These are phyloP conservation scores for Garrulus glandarius DNA, from an alignment of 2,797 vertebrate species.

Conservation along the genomic window DNA sequence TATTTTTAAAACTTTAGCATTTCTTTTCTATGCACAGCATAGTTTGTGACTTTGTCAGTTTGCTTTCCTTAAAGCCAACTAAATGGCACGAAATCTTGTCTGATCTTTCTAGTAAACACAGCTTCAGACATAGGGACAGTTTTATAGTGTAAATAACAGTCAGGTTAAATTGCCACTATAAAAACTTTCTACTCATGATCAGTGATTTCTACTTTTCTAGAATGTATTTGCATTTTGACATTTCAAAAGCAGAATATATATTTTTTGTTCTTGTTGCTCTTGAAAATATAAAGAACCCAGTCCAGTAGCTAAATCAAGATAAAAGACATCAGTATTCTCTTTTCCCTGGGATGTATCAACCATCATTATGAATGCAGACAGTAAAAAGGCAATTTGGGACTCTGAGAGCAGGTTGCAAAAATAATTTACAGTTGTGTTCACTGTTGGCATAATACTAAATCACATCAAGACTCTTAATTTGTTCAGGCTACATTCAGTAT, in stretches of 20 bases:
- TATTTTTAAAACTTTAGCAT: not conserved
- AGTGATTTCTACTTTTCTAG: constrained; percentile 13
- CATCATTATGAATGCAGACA: constrained; percentile 66
- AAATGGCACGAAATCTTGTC: not conserved
- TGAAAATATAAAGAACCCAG: not conserved
- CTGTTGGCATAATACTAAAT: constrained; percentile 59
- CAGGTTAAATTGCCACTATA: constrained; percentile 27
- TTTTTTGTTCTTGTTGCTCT: not conserved
- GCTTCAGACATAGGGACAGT: not conserved
- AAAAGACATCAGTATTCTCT: constrained; percentile 38
- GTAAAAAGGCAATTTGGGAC: constrained; percentile 70
- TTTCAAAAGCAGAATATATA: not conserved
- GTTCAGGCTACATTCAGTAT: constrained; percentile 28
- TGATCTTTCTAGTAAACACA: constrained; percentile 29
- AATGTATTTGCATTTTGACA: constrained; percentile 27
- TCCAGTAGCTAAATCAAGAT: constrained; percentile 60
- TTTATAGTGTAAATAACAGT: constrained; percentile 44
- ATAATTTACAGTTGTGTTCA: constrained; percentile 70
- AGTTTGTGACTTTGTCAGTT: constrained; percentile 11
- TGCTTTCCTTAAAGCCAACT: not conserved
- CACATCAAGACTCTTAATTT: constrained; percentile 60
- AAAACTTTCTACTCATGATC: constrained; percentile 10
- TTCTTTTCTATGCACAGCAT: not conserved
- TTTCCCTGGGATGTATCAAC: constrained; percentile 50
- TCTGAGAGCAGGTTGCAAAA: constrained; percentile 65